Percentiles rank a stretch among this genome's conserved stretches.
Evolutionary conservation across 2,113 vertebrate species (phyloP).

Genomic region (Sminthopsis crassicaudata): DNA sequence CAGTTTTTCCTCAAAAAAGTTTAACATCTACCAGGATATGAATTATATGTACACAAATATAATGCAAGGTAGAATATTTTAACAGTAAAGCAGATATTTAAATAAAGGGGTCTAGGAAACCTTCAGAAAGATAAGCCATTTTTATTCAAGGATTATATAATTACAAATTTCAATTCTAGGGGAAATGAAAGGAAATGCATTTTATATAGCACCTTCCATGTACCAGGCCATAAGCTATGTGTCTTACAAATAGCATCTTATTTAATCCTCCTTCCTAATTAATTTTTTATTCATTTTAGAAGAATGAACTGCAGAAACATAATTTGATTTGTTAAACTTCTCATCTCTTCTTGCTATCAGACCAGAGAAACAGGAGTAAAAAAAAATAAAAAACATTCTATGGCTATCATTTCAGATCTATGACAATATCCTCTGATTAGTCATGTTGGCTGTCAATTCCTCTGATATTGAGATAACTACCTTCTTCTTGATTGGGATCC

Average conservation of each 20-base stretch:
- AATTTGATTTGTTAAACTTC: background rate
- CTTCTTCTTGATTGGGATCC: background rate
- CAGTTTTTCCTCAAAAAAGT: background rate
- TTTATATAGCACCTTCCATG: background rate
- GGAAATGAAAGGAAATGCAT: background rate
- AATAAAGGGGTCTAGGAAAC: background rate
- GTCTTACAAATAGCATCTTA: background rate
- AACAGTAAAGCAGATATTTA: background rate
- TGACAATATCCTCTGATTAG: background rate
- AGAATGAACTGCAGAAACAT: background rate
- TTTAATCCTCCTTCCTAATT: background rate
- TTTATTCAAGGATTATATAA: background rate
- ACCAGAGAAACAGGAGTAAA: background rate
- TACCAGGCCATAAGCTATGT: background rate
- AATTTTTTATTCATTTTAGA: background rate
- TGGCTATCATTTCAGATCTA: background rate
- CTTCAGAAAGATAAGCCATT: background rate
- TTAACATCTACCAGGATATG: background rate
- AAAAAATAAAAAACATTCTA: too few species aligned
- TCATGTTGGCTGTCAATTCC: background rate
- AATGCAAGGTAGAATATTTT: background rate
- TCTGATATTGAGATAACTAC: background rate
- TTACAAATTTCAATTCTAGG: background rate
- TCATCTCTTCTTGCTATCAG: background rate
- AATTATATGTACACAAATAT: background rate